These are phyloP conservation scores for Acromyrmex charruanus DNA, from an alignment of 1,140 invertebrate species.

Conservation along the genomic window DNA sequence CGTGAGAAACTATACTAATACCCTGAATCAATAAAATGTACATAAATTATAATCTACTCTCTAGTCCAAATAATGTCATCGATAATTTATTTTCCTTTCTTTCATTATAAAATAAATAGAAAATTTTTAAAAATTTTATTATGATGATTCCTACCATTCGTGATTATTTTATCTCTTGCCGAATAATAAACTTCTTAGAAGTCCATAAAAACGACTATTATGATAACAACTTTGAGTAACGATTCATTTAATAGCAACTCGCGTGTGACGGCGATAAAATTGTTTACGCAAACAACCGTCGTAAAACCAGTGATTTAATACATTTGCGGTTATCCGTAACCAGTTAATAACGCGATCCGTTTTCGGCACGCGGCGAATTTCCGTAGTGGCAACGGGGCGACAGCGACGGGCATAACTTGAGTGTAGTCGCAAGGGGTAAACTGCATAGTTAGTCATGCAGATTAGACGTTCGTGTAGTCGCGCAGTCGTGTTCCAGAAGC, in stretches of 20 bases:
- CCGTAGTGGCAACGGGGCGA: slow-evolving; percentile 7
- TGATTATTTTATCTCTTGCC: not conserved
- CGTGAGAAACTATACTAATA: not conserved
- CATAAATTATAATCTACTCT: not conserved
- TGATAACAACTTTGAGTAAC: slow-evolving; percentile 1
- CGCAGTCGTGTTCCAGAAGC: slow-evolving; percentile 43
- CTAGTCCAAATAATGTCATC: not conserved
- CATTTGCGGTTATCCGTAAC: slow-evolving; percentile 23
- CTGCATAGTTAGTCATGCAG: slow-evolving; percentile 76
- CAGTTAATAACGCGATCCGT: slow-evolving; percentile 54
- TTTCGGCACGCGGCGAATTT: slow-evolving; percentile 54
- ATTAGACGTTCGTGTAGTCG: slow-evolving; percentile 70
- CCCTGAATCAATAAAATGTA: not conserved
- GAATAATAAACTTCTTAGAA: not conserved
- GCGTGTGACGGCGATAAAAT: slow-evolving; percentile 21
- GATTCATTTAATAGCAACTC: not conserved
- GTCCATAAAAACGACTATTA: not conserved
- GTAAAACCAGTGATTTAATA: slow-evolving; percentile 34
- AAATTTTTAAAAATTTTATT: too few relatives aligned
- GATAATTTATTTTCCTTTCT: not conserved
- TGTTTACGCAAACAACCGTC: slow-evolving; percentile 3
- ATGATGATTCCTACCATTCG: not conserved
- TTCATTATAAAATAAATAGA: not conserved
- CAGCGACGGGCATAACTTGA: slow-evolving; percentile 7
- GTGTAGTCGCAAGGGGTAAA: slow-evolving; percentile 54